A percentile compares a stretch with the other conserved stretches of the same genome.
phyloP scores from a whole-genome alignment of 2,113 vertebrate species.

The Caranx ignobilis region DNA sequence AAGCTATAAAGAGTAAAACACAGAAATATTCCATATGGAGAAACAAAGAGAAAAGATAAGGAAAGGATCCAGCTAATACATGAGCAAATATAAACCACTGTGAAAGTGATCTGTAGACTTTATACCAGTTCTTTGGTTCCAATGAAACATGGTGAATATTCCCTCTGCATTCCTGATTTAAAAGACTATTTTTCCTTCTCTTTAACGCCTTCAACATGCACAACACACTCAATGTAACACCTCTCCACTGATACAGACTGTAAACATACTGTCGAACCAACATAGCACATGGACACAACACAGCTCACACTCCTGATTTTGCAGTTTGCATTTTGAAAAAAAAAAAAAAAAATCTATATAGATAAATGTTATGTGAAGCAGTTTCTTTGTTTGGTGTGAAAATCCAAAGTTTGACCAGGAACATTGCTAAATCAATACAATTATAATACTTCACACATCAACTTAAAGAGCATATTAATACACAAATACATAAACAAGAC shows the following conservation, averaged over 20 bases:
- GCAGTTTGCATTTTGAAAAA: slow-evolving; percentile 1
- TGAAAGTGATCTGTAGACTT: slow-evolving; percentile 8
- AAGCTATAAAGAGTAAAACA: slow-evolving; percentile 9
- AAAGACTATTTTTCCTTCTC: slow-evolving; percentile 2
- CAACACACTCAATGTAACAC: slow-evolving; percentile 18
- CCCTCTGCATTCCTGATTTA: slow-evolving; percentile 9
- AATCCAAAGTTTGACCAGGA: slow-evolving; percentile 23
- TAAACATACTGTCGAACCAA: slow-evolving; percentile 35
- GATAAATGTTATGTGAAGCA: background rate
- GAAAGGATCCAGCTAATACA: background rate
- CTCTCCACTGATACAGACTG: slow-evolving; percentile 15
- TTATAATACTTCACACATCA: slow-evolving; percentile 27
- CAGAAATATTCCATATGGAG: background rate
- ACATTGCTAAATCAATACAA: slow-evolving; percentile 30
- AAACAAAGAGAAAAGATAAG: background rate
- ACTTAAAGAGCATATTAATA: slow-evolving; percentile 36
- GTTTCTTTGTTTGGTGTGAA: slow-evolving; percentile 16
- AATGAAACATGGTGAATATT: slow-evolving; percentile 16
- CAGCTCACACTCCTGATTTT: slow-evolving; percentile 6
- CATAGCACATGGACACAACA: background rate
- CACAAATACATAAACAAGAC: slow-evolving; percentile 56
- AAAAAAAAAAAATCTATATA: background rate
- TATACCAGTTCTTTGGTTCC: background rate
- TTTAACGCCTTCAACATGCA: slow-evolving; percentile 18
- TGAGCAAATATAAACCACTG: background rate